These are phyloP conservation scores for Hucho hucho DNA, from an alignment of 2,113 vertebrate species.

Conservation along the genomic window DNA sequence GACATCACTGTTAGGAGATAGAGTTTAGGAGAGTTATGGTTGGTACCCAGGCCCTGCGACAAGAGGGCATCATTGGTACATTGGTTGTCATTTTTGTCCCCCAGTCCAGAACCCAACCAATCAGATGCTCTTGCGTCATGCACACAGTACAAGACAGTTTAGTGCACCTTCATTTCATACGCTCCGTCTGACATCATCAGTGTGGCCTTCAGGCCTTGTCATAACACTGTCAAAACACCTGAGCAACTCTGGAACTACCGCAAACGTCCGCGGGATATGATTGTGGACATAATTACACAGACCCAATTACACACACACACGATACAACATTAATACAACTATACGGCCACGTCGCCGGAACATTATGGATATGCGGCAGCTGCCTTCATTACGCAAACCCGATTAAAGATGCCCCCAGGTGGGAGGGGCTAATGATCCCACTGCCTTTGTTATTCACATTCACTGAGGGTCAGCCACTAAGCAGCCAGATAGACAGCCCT, in stretches of 20 bases:
- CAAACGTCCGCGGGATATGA: neutral
- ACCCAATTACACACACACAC: neutral
- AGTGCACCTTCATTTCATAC: neutral
- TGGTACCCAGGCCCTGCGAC: neutral
- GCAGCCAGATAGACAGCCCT: neutral
- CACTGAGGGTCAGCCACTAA: neutral
- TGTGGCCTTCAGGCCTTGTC: neutral
- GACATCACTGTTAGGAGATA: neutral
- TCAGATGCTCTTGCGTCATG: neutral
- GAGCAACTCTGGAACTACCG: neutral
- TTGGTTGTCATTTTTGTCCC: neutral
- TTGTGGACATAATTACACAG: neutral
- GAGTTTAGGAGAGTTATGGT: neutral
- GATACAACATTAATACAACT: neutral
- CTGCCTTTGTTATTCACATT: constrained; percentile 2
- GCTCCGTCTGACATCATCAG: neutral
- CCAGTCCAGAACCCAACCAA: neutral
- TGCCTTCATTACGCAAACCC: neutral
- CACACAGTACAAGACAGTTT: neutral
- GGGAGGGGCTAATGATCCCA: neutral
- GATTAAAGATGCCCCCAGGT: constrained; percentile 2
- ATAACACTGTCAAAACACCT: neutral
- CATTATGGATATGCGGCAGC: neutral
- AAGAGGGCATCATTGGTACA: neutral
- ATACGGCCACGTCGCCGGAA: neutral